Evolutionary conservation across 2,113 vertebrate species (phyloP), one percentile per base, ranked within the genome.

Genomic region (Galeopterus variegatus): DNA sequence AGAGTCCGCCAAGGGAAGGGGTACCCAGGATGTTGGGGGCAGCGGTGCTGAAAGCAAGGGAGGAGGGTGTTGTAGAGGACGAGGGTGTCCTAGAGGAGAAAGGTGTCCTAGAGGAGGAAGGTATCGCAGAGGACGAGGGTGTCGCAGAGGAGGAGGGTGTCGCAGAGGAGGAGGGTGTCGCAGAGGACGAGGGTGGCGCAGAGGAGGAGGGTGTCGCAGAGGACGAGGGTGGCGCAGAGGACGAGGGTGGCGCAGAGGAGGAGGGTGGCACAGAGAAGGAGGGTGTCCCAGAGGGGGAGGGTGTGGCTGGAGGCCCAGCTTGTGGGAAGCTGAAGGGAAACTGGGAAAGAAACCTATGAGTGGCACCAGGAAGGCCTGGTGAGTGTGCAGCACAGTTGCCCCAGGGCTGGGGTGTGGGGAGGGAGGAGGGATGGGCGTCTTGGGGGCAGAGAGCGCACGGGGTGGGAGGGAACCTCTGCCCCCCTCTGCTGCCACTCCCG

Each of bases 361-460:
- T 13, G n/a, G 54, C 0, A 1, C 26, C 41, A 48, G 45, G 26
- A 45, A 13, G 6, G n/a, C 41, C 36, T 45, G 76, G 14, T 21
- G 28, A 17, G 62, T 45, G 23, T n/a, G 28, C 41, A 41, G 94
- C 19, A 14, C 6, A 10, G 28, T 8, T 45, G n/a, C 31, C 50
- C 18, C 3, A 54, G 41, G 50, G n/a, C 6, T 15, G 9, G n/a
- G 48, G 48, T 69, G 14, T 14, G 41, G 7, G 41, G 18, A 10
- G 6, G 6, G 28, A 18, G 1, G 5, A 17, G 72, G 24, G 26
- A 6, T 0, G 41, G 58, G 6, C 1, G 13, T 36, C 19, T 17
- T 26, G 3, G 26, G 31, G n/a, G 13, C 18, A 0, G 26, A 41
- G 31, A 8, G 28, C 1, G 9, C 36, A n/a, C 60, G 23, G 14